Evolutionary conservation across 2,797 vertebrate genomes (phyloP).

Genomic region (Pteronotus mesoamericanus): DNA sequence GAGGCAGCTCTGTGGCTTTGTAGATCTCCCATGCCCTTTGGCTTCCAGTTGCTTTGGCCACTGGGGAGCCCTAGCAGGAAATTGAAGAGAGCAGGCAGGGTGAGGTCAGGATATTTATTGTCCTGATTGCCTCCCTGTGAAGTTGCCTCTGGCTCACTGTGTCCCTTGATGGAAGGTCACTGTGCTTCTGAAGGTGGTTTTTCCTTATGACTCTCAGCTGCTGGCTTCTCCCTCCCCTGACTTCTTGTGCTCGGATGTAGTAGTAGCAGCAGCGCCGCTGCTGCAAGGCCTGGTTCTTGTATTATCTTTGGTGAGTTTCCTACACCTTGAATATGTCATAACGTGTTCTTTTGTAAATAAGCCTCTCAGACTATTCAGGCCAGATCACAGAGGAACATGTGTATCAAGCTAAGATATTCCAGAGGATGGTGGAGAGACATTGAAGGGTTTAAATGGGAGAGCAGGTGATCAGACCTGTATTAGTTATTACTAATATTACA

Average conservation of each 20-base stretch:
- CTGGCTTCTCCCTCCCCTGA: neutral
- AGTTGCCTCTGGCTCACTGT: neutral
- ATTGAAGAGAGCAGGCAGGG: neutral
- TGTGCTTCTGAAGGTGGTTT: neutral
- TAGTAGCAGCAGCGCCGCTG: neutral
- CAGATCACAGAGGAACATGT: neutral
- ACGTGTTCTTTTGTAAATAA: neutral
- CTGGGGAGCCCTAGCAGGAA: neutral
- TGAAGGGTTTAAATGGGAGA: neutral
- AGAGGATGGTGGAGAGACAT: neutral
- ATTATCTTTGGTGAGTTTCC: neutral
- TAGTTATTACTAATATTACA: neutral
- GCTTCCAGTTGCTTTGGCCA: neutral
- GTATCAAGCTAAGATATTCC: neutral
- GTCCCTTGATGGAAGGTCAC: neutral
- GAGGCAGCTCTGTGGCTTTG: neutral
- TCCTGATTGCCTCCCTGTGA: neutral
- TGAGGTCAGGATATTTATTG: slow-evolving; percentile 7
- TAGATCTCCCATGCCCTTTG: neutral
- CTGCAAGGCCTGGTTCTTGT: neutral
- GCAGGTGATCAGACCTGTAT: neutral
- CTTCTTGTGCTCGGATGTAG: neutral
- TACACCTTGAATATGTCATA: neutral
- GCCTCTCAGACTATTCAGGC: neutral
- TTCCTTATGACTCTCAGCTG: neutral